These are phyloP conservation scores for Metalampra italica DNA, from an alignment of 2,888 invertebrate species.

Conservation along the genomic window DNA sequence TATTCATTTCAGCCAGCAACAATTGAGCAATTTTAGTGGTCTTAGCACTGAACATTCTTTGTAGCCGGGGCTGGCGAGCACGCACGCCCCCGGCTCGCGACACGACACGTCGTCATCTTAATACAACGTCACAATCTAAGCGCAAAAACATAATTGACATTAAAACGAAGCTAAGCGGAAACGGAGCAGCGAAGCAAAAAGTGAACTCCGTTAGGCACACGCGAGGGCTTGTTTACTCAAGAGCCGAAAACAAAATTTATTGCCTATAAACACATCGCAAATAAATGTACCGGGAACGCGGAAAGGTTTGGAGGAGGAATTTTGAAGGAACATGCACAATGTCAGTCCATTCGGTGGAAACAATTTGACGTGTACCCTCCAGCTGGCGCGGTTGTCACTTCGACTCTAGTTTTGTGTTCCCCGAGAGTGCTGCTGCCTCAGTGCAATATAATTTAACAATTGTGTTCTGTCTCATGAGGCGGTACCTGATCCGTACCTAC, in stretches of 20 bases:
- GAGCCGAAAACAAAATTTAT: conserved; percentile 13
- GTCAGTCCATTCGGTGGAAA: conserved; percentile 31
- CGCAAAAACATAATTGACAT: conserved; percentile 5
- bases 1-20: too few species aligned
- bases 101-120: conserved; percentile 85
- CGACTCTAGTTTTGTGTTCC: conserved; percentile 28
- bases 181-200: conserved; percentile 8
- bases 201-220: conserved; percentile 7
- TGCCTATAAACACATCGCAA: conserved; percentile 17
- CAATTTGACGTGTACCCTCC: conserved; percentile 28
- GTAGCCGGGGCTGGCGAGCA: conserved; percentile 86
- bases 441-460: neutral
- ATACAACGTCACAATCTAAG: conserved; percentile 86
- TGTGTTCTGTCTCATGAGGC: neutral
- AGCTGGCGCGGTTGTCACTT: conserved; percentile 27
- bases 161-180: conserved; percentile 1
- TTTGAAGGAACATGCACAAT: conserved; percentile 24
- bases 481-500: too few species aligned
- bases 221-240: conserved; percentile 7
- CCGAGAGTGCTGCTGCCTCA: conserved; percentile 11
- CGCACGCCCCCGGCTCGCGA: conserved; percentile 77
- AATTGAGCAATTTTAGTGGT: too few species aligned
- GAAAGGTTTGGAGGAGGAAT: conserved; percentile 20
- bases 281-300: conserved; percentile 22
- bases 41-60: too few species aligned